phyloP scores from a whole-genome alignment of 2,888 invertebrate species.

The Thymelicus sylvestris region DNA sequence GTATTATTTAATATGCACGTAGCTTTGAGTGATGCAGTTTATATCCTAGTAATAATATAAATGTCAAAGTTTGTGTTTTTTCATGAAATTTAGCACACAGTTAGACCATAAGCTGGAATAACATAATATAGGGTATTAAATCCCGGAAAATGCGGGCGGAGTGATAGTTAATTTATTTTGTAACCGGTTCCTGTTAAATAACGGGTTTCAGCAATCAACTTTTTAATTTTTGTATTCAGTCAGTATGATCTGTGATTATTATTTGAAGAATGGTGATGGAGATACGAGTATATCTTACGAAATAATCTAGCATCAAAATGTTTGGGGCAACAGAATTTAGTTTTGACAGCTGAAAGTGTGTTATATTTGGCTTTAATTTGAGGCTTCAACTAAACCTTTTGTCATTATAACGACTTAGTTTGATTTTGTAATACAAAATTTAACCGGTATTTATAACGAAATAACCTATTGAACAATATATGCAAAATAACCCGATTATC shows the following conservation, averaged over 20 bases:
- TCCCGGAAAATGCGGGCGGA: too few relatives aligned
- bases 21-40: not conserved
- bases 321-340: not conserved
- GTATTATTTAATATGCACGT: not conserved
- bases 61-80: too few relatives aligned
- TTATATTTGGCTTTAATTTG: not conserved
- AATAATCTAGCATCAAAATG: too few relatives aligned
- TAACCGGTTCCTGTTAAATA: not conserved
- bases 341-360: not conserved
- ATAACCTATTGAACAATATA: constrained; percentile 1
- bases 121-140: too few relatives aligned
- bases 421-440: not conserved
- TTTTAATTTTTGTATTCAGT: not conserved
- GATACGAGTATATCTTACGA: too few relatives aligned
- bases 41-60: not conserved
- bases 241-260: not conserved
- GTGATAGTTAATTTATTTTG: too few relatives aligned
- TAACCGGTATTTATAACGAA: not conserved
- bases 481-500: not conserved
- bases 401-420: not conserved
- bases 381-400: not conserved
- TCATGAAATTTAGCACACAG: too few relatives aligned
- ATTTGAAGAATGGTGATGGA: not conserved
- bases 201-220: not conserved
- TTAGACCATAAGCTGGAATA: too few relatives aligned